phyloP scores from a whole-genome alignment of 1,140 invertebrate genomes.

The Zeugodacus cucurbitae region DNA sequence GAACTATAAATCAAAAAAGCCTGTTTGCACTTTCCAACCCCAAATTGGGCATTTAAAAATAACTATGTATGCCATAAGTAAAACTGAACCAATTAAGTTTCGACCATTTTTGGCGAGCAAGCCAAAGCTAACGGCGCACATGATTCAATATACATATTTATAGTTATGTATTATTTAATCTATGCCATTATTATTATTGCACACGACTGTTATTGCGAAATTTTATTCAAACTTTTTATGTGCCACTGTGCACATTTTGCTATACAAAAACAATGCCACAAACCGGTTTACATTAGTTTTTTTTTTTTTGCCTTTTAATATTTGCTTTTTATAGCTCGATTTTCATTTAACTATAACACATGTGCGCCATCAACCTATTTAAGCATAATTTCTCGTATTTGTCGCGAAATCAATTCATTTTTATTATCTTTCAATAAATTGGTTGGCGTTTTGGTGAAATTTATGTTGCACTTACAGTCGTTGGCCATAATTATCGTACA shows the following conservation, averaged over 20 bases:
- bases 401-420: not conserved
- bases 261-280: not conserved
- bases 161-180: constrained; percentile 36
- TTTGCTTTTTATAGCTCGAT: not conserved
- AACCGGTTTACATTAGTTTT: not conserved
- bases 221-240: not conserved
- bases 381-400: not conserved
- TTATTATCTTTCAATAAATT: not conserved
- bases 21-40: not conserved
- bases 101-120: not conserved
- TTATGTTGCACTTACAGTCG: not conserved
- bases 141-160: constrained; percentile 30
- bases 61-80: not conserved
- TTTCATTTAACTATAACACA: not conserved
- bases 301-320: not conserved
- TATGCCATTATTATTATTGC: constrained; percentile 4
- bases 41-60: not conserved
- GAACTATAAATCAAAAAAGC: not conserved
- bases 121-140: not conserved
- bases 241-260: not conserved
- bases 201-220: not conserved
- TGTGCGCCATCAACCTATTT: not conserved
- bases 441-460: not conserved
- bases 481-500: not conserved
- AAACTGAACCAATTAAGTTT: not conserved